phyloP scores from a whole-genome alignment of 2,797 vertebrate genomes.

The Jordanella pulchra region DNA sequence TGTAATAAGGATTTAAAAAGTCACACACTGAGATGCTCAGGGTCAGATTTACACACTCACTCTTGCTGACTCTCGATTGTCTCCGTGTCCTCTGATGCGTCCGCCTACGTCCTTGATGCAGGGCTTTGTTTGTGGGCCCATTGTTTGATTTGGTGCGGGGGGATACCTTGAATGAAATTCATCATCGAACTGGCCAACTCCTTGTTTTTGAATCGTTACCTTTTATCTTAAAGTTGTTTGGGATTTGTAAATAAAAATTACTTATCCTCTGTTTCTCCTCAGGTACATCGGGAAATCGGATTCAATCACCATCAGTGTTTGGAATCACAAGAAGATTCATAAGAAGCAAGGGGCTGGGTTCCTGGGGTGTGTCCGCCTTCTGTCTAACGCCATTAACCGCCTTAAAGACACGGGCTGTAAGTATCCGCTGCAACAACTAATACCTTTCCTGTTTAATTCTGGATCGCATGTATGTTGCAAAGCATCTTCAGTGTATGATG shows the following conservation, averaged over 20 bases:
- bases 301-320: constrained; percentile 98
- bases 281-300: constrained; percentile 96
- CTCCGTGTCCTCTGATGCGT: constrained; percentile 9
- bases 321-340: constrained; percentile 99
- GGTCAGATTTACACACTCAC: constrained; percentile 40
- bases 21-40: constrained; percentile 32
- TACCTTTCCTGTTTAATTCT: not conserved
- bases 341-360: constrained; percentile 99
- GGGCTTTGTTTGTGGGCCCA: constrained; percentile 1
- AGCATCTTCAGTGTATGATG: not conserved
- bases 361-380: constrained; percentile 95
- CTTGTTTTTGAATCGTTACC: not conserved
- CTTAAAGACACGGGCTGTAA: constrained; percentile 99
- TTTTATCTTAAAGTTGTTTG: not conserved
- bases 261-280: constrained; percentile 13
- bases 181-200: not conserved
- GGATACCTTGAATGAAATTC: constrained; percentile 35
- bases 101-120: constrained; percentile 22
- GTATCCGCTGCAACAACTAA: constrained; percentile 55
- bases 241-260: constrained; percentile 2
- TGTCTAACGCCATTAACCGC: constrained; percentile 96
- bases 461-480: not conserved
- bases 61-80: constrained; percentile 34
- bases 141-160: constrained; percentile 1
- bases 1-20: constrained; percentile 41